Conservation (phyloP, 2,113 vertebrate genomes). For the Muntiacus reevesi region DNA sequence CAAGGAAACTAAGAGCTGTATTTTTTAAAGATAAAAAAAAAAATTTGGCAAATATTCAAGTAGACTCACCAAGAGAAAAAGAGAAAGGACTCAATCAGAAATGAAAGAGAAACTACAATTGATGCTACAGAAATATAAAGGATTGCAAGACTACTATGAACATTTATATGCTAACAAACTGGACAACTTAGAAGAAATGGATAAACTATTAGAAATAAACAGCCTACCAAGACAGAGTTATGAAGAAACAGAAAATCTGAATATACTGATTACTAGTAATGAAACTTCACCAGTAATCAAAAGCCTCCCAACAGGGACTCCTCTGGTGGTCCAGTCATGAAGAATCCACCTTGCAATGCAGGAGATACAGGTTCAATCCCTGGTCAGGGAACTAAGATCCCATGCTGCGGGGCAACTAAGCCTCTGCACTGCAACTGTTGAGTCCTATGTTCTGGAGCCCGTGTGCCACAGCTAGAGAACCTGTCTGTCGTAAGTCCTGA, state of each 20-base stretch:
- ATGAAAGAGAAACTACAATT: neutral
- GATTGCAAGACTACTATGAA: neutral
- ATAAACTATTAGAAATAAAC: neutral
- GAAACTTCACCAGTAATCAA: neutral
- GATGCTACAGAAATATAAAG: neutral
- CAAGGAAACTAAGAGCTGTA: neutral
- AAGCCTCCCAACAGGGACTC: neutral
- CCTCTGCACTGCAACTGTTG: no score
- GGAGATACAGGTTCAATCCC: no score
- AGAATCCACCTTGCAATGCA: no score
- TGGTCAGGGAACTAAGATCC: no score
- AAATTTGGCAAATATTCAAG: no score
- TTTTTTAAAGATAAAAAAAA: neutral
- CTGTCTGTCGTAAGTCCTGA: no score
- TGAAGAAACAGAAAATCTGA: neutral
- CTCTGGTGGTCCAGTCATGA: no score
- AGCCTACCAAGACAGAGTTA: neutral
- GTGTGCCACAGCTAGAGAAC: no score
- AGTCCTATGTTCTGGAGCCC: no score
- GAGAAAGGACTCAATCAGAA: no score
- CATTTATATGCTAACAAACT: neutral
- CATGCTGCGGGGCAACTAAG: no score
- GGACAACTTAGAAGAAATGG: neutral
- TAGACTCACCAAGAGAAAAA: no score
- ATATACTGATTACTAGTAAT: neutral